Conservation (phyloP, 2,797 vertebrate species). For the Sebastolobus alascanus region DNA sequence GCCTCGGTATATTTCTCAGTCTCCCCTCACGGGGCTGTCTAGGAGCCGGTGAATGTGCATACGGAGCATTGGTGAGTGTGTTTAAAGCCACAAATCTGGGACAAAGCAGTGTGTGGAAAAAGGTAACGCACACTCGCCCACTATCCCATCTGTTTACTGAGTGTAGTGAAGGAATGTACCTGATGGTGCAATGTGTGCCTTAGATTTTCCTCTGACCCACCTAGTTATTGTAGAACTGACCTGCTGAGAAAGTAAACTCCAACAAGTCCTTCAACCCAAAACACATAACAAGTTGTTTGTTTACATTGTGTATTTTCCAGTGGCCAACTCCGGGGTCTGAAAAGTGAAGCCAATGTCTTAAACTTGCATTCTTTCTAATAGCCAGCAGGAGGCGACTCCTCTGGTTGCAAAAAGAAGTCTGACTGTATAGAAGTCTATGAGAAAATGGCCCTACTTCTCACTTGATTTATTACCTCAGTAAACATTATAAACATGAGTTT, state of each 20-base stretch:
- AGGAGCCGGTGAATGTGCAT: constrained; percentile 37
- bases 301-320: background rate
- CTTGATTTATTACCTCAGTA: too few relatives aligned
- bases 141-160: constrained; percentile 13
- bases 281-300: constrained; percentile 1
- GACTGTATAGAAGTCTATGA: too few relatives aligned
- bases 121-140: constrained; percentile 7
- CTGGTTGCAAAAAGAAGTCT: too few relatives aligned
- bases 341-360: too few relatives aligned
- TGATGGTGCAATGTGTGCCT: constrained; percentile 33
- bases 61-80: constrained; percentile 23
- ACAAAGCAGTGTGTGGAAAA: constrained; percentile 28
- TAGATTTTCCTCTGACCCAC: constrained; percentile 32
- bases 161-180: constrained; percentile 3
- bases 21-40: constrained; percentile 30
- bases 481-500: too few relatives aligned
- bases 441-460: too few relatives aligned
- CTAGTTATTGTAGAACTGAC: constrained; percentile 17
- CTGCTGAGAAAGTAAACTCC: constrained; percentile 33
- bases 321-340: too few relatives aligned
- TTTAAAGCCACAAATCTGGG: constrained; percentile 53
- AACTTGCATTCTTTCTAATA: too few relatives aligned
- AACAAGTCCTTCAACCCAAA: constrained; percentile 6
- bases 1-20: constrained; percentile 36
- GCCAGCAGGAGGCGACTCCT: too few relatives aligned